Conservation (phyloP, 2,797 vertebrate genomes). For the Syngnathus acus region DNA sequence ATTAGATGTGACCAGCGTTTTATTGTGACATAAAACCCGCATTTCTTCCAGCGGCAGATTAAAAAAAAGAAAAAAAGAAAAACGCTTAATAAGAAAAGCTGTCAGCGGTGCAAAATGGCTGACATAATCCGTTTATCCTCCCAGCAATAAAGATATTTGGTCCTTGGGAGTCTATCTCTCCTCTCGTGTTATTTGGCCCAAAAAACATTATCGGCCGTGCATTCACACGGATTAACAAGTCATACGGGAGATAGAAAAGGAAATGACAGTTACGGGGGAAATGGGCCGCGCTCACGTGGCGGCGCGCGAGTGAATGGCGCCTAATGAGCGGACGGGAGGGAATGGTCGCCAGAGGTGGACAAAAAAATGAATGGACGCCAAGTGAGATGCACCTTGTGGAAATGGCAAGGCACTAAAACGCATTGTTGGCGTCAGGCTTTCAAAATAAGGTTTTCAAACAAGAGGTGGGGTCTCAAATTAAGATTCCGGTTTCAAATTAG, state of each 20-base stretch:
- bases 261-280: slow-evolving; percentile 90
- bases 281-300: slow-evolving; percentile 32
- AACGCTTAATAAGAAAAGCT: slow-evolving; percentile 99
- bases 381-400: too few relatives aligned
- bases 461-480: too few relatives aligned
- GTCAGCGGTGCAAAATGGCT: slow-evolving; percentile 99
- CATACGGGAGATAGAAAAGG: slow-evolving; percentile 99
- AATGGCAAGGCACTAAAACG: too few relatives aligned
- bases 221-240: slow-evolving; percentile 99
- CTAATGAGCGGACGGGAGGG: slow-evolving; percentile 29
- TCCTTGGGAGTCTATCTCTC: slow-evolving; percentile 99
- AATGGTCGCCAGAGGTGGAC: slow-evolving; percentile 28
- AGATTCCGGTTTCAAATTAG: too few relatives aligned
- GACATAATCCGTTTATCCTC: slow-evolving; percentile 99
- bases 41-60: slow-evolving; percentile 99
- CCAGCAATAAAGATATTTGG: slow-evolving; percentile 99
- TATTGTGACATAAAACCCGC: slow-evolving; percentile 99
- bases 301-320: neutral
- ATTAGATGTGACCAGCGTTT: slow-evolving; percentile 99
- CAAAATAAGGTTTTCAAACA: neutral
- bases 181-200: slow-evolving; percentile 99
- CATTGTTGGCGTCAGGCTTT: neutral
- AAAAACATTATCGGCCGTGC: slow-evolving; percentile 99
- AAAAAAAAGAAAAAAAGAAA: slow-evolving; percentile 99
- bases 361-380: slow-evolving; percentile 11